Conservation (phyloP, 2,888 invertebrate genomes). For the Morpho helenor region DNA sequence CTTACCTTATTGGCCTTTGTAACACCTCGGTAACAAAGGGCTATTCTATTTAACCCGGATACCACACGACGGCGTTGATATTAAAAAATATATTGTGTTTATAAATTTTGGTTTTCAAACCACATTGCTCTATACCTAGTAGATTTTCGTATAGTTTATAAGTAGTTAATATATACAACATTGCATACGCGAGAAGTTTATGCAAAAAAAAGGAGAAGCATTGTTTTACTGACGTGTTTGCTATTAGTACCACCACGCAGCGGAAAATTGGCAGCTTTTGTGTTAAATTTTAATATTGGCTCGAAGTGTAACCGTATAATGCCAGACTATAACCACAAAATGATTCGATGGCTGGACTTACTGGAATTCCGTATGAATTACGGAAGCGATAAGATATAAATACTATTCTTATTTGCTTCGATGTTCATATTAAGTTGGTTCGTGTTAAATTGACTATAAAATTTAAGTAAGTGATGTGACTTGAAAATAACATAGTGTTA, state of each 20-base stretch:
- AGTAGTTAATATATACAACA: too few relatives aligned
- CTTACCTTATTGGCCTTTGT: too few relatives aligned
- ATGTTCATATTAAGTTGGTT: conserved; percentile 49
- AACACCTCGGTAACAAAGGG: too few relatives aligned
- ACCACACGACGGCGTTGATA: too few relatives aligned
- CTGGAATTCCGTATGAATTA: conserved; percentile 58
- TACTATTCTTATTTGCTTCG: conserved; percentile 46
- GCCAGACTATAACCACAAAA: conserved; percentile 48
- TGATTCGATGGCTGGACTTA: conserved; percentile 44
- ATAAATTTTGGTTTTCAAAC: too few relatives aligned
- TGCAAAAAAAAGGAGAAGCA: conserved; percentile 43
- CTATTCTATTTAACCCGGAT: too few relatives aligned
- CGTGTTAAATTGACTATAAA: conserved; percentile 61
- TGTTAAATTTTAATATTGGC: conserved; percentile 65
- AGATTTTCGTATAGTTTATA: too few relatives aligned
- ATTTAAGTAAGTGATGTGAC: conserved; percentile 32
- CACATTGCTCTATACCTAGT: too few relatives aligned
- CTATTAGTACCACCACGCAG: conserved; percentile 67
- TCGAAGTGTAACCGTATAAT: conserved; percentile 53
- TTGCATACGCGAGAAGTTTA: too few relatives aligned
- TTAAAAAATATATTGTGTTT: too few relatives aligned
- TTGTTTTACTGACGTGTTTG: conserved; percentile 46
- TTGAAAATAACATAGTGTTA: not conserved
- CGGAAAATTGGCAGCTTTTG: conserved; percentile 73
- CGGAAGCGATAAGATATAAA: conserved; percentile 51